Percentiles rank a stretch among this genome's conserved stretches.
phyloP scores from a whole-genome alignment of 2,888 invertebrate species.

The Gandaritis pyraliata region DNA sequence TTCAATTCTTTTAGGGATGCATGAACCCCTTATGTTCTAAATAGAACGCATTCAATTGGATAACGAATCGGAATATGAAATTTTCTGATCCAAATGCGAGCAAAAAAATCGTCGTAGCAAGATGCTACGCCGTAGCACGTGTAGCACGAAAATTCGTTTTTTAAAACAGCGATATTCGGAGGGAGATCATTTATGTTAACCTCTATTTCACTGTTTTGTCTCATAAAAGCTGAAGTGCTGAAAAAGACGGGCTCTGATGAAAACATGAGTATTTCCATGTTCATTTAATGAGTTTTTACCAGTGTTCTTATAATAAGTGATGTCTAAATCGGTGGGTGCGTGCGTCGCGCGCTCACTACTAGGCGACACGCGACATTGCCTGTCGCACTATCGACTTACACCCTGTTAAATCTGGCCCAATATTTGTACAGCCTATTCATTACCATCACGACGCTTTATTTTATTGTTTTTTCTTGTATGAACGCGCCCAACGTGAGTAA shows the following conservation, averaged over 20 bases:
- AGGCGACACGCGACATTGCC: conserved; percentile 73
- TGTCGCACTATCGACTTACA: conserved; percentile 80
- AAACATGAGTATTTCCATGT: not conserved
- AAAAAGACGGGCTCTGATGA: not conserved
- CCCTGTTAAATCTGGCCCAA: conserved; percentile 79
- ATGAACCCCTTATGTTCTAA: conserved; percentile 59
- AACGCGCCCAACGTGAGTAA: conserved; percentile 55
- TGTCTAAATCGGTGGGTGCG: conserved; percentile 71
- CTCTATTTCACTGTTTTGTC: not conserved
- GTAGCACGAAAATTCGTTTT: not conserved
- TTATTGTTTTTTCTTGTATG: conserved; percentile 72
- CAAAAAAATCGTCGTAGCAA: conserved; percentile 20
- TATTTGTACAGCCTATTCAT: conserved; percentile 81
- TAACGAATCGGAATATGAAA: conserved; percentile 51
- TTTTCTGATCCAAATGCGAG: conserved; percentile 23
- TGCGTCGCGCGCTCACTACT: conserved; percentile 54
- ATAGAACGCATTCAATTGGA: conserved; percentile 56
- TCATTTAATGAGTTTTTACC: conserved; percentile 53
- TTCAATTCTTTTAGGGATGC: conserved; percentile 74
- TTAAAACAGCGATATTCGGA: not conserved
- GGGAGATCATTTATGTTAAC: not conserved
- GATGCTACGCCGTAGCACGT: conserved; percentile 25
- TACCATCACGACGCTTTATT: conserved; percentile 70
- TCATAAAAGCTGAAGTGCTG: not conserved
- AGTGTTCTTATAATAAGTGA: conserved; percentile 60